Evolutionary conservation across 2,888 invertebrate genomes (phyloP), one percentile per base, ranked within the genome.

Genomic region (Baronia brevicornis): DNA sequence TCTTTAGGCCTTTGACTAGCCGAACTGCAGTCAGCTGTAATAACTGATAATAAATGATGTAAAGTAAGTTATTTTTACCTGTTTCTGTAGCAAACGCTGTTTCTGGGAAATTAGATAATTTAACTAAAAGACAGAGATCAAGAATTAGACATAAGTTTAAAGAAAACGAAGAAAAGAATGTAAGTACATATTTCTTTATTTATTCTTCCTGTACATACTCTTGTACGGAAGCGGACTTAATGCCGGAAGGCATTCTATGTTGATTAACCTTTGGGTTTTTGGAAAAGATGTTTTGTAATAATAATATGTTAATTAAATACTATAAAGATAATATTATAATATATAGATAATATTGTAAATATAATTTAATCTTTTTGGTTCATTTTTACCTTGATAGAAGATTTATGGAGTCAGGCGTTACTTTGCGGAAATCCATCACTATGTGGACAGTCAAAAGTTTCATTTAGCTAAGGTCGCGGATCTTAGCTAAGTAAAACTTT

Each of bases 141-240:
- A 27, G 33, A 17, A 12, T 32, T 4, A 24, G 11, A 11, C 5
- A n/a, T 3, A n/a, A 4, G 15, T 30, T 5, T 7, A 19, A 20
- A 2, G n/a, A 10, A 8, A 17, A 13, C 6, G 12, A 11, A 10
- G 11, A 3, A 10, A 18, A 15, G 9, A 7, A 20, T 2, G 32
- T 32, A 26, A 32, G 32, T 26, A 15, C n/a, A n/a, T n/a, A n/a
- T n/a, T n/a, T n/a, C n/a, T 18, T 9, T 27, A 10, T 10, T 10
- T 5, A 11, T 5, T 9, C n/a, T 3, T 14, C 8, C 3, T 5
- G 3, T 19, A 19, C 5, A 4, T 19, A 19, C 3, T n/a, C n/a
- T n/a, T n/a, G n/a, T n/a, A n/a, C n/a, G n/a, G n/a, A 19, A 8
- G 19, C 19, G 19, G 19, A 19, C 19, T 8, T 19, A 19, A 5